Base-by-base conservation (phyloP, 2,797 vertebrate genomes). In the Lepilemur ruficaudatus region DNA sequence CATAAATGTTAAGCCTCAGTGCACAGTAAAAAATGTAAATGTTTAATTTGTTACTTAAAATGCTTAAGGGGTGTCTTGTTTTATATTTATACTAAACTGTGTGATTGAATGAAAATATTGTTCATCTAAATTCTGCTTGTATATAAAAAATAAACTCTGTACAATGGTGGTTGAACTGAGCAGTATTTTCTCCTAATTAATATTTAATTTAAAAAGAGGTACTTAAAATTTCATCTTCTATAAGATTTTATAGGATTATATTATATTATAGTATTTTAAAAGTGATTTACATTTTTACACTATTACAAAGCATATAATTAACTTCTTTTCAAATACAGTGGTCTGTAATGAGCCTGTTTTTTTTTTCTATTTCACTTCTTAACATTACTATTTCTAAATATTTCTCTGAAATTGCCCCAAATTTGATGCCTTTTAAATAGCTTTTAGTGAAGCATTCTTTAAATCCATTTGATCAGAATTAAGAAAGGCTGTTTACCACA, bases 21-120 rank as follows among this genome's bases (percentile, higher is more conserved):
- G 98, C 98, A 98, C 99, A 98, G 98, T 99, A 99, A 99, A 99
- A 98, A 99, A 99, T 98, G 98, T 99, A 99, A 99, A 98, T 99
- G 98, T 99, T 99, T 99, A 98, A 99, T 99, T 99, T 99, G 98
- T 98, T 98, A 98, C 98, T 99, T 98, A 98, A 98, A 99, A 98
- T 98, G 98, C 99, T 99, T 98, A 98, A 98, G 98, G 99, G 98
- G 98, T 98, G 98, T 98, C 98, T 98, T 98, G 98, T 98, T 98
- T 99, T 98, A 98, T 99, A 98, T 98, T 99, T 99, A 98, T 98
- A 98, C 98, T 98, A 98, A 98, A 98, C 98, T 98, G 97, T 96
- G 94, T 96, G 97, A 98, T 97, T 98, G 98, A 98, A 98, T 98
- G 98, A 98, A 98, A 98, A 98, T 98, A 98, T 98, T 98, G 98